These are phyloP conservation scores for Archaeoteleia sp. DNA, from an alignment of 2,888 invertebrate genomes.

Conservation along the genomic window DNA sequence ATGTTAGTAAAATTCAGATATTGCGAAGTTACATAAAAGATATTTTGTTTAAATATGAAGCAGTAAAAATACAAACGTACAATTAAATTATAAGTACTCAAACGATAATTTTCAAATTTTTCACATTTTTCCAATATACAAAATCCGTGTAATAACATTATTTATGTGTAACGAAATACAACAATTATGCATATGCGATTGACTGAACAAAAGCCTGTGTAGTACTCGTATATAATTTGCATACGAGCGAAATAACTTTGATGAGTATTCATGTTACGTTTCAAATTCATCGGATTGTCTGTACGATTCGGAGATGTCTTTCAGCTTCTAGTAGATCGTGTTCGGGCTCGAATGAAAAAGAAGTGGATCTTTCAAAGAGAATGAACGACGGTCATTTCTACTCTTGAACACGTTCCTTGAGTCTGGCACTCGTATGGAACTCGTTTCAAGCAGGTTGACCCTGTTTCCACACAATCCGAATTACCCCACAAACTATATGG, in stretches of 20 bases:
- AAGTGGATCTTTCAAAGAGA: slow-evolving; percentile 39
- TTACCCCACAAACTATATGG: slow-evolving; percentile 31
- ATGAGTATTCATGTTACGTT: slow-evolving; percentile 15
- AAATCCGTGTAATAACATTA: too few relatives aligned
- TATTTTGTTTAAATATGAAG: too few relatives aligned
- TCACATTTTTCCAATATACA: too few relatives aligned
- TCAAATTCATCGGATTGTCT: slow-evolving; percentile 19
- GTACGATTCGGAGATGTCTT: slow-evolving; percentile 31
- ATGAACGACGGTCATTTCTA: slow-evolving; percentile 47
- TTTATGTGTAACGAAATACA: too few relatives aligned
- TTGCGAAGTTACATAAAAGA: too few relatives aligned
- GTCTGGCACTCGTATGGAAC: slow-evolving; percentile 42
- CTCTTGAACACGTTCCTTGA: slow-evolving; percentile 52
- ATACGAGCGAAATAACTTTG: slow-evolving; percentile 1
- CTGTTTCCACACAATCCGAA: slow-evolving; percentile 43
- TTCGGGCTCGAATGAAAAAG: slow-evolving; percentile 25
- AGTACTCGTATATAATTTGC: too few relatives aligned
- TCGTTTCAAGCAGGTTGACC: slow-evolving; percentile 45
- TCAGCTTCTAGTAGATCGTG: slow-evolving; percentile 29
- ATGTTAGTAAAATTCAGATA: too few relatives aligned
- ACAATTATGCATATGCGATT: too few relatives aligned
- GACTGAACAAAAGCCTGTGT: too few relatives aligned
- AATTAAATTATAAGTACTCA: too few relatives aligned
- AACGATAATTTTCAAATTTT: too few relatives aligned
- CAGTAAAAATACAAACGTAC: too few relatives aligned